Conservation (phyloP, 2,888 invertebrate genomes). For the Calameuta idolon region DNA sequence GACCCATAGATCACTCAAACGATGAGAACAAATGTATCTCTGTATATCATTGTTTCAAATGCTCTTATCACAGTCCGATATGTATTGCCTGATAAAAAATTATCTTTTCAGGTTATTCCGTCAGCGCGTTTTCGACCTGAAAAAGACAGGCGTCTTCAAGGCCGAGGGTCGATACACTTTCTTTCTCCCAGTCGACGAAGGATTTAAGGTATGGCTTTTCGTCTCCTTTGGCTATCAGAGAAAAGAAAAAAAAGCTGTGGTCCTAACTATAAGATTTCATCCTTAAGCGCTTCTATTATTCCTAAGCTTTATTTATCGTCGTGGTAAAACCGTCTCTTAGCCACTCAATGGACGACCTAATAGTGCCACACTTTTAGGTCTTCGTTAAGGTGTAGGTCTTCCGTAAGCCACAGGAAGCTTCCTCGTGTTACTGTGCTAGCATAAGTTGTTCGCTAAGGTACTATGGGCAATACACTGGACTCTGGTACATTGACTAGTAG, state of each 20-base stretch:
- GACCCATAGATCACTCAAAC: not conserved
- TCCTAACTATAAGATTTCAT: not conserved
- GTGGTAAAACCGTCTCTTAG: not conserved
- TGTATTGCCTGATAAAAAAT: constrained; percentile 12
- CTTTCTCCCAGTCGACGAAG: constrained; percentile 91
- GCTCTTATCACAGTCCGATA: not conserved
- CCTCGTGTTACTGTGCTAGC: not conserved
- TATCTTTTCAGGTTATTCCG: constrained; percentile 75
- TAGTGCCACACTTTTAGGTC: not conserved
- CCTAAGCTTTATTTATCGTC: not conserved
- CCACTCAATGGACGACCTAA: not conserved
- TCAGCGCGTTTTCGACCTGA: constrained; percentile 78
- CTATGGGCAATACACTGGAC: not conserved
- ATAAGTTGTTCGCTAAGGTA: not conserved
- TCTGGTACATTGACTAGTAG: not conserved
- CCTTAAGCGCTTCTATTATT: not conserved
- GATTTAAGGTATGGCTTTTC: constrained; percentile 78
- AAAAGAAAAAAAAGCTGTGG: not conserved
- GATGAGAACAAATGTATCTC: constrained; percentile 9
- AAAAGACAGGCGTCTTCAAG: constrained; percentile 81
- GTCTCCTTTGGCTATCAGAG: not conserved
- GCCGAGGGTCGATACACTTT: constrained; percentile 87
- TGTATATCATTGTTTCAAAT: not conserved
- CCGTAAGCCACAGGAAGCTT: not conserved
- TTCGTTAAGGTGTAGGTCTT: not conserved